These are phyloP conservation scores for Polymixis flavicincta DNA, from an alignment of 2,888 invertebrate species.

Conservation along the genomic window DNA sequence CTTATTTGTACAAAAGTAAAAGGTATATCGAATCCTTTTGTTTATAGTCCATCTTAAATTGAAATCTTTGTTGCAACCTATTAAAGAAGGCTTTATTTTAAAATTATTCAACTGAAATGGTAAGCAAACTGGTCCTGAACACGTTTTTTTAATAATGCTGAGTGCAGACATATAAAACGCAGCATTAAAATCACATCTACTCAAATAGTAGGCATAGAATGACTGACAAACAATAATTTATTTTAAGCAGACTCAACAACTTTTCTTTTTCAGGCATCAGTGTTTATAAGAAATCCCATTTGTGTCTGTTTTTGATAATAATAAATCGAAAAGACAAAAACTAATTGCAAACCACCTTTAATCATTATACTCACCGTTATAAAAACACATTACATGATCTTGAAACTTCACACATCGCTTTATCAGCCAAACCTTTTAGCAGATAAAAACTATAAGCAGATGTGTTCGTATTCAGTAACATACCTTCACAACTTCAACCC, in stretches of 20 bases:
- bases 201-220: neutral
- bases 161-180: neutral
- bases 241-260: too few relatives aligned
- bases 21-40: slow-evolving; percentile 13
- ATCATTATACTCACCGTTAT: neutral
- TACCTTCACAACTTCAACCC: slow-evolving; percentile 50
- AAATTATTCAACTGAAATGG: neutral
- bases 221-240: neutral
- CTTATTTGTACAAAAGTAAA: slow-evolving; percentile 37
- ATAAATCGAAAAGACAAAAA: neutral
- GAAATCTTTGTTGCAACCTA: neutral
- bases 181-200: neutral
- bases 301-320: neutral
- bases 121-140: neutral
- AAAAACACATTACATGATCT: slow-evolving; percentile 7
- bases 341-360: neutral
- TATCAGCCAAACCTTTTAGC: slow-evolving; percentile 56
- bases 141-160: slow-evolving; percentile 11
- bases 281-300: neutral
- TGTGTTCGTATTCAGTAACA: slow-evolving; percentile 58
- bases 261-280: neutral
- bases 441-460: slow-evolving; percentile 64
- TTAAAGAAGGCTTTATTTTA: neutral
- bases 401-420: slow-evolving; percentile 53
- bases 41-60: slow-evolving; percentile 9